Conservation (phyloP, 2,797 vertebrate species). For the Scolopax bukidnonensis region DNA sequence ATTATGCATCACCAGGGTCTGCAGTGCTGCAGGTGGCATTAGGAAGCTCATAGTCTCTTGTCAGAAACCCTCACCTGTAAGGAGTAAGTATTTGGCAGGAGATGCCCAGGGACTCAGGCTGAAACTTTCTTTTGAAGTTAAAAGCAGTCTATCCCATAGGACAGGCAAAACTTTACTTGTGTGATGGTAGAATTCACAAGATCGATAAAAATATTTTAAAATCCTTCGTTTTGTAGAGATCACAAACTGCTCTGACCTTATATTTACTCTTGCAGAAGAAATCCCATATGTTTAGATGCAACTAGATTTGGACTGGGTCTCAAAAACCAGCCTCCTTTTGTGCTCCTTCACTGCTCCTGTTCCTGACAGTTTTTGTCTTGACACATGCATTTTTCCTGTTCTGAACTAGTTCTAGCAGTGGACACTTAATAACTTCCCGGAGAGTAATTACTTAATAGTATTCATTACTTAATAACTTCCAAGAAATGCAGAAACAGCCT, state of each 20-base stretch:
- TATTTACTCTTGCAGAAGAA: not conserved
- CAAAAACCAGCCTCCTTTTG: not conserved
- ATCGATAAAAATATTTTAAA: not conserved
- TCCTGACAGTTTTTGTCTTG: not conserved
- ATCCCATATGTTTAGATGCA: not conserved
- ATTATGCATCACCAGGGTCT: not conserved
- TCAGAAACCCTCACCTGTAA: not conserved
- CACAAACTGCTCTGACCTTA: not conserved
- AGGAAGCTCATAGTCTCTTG: not conserved
- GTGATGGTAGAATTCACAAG: not conserved
- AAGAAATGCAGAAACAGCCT: not conserved
- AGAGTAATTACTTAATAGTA: not conserved
- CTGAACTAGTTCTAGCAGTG: not conserved
- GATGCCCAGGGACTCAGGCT: not conserved
- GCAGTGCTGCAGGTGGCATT: not conserved
- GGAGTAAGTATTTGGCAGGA: not conserved
- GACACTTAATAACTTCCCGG: not conserved
- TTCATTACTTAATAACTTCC: not conserved
- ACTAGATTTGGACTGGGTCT: not conserved
- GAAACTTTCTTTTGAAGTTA: not conserved
- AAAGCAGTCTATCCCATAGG: not conserved
- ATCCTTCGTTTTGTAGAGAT: not conserved
- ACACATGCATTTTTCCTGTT: not conserved
- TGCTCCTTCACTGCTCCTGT: not conserved
- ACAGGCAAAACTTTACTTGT: not conserved